Percentiles rank a stretch among this genome's conserved stretches.
These are phyloP conservation scores for Gnathonemus echidnorhynchus DNA, from an alignment of 2,113 vertebrate genomes.

Conservation along the genomic window DNA sequence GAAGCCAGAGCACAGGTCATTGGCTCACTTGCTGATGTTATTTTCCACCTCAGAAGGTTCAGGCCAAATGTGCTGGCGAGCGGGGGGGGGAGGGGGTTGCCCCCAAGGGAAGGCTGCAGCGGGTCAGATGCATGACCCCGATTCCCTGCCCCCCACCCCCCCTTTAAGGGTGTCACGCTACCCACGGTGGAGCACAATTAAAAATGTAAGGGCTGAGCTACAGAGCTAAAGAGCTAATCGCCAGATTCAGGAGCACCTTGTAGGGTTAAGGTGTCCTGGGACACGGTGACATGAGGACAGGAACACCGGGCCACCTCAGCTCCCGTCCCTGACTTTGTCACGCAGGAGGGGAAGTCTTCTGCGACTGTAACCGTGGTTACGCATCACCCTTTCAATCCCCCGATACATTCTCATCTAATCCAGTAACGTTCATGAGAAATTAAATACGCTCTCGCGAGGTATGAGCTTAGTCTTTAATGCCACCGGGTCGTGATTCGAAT, in stretches of 20 bases:
- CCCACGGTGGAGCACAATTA: constrained; percentile 54
- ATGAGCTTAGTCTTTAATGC: constrained; percentile 30
- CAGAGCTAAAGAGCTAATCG: constrained; percentile 63
- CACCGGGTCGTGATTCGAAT: constrained; percentile 38
- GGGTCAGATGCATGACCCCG: constrained; percentile 35
- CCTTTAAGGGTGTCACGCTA: constrained; percentile 10
- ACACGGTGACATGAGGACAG: constrained; percentile 40
- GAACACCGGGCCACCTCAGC: constrained; percentile 23
- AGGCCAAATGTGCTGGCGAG: constrained; percentile 48
- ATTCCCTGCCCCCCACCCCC: background rate
- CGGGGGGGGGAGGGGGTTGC: background rate
- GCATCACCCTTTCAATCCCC: constrained; percentile 17
- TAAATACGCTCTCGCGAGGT: constrained; percentile 26
- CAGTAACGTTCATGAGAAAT: constrained; percentile 13
- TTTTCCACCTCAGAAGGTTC: constrained; percentile 55
- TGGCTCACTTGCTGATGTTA: constrained; percentile 58
- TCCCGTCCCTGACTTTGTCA: constrained; percentile 38
- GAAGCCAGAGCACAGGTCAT: constrained; percentile 53
- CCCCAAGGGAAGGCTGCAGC: constrained; percentile 27
- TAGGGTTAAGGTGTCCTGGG: constrained; percentile 46
- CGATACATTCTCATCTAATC: constrained; percentile 19
- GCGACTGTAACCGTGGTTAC: constrained; percentile 14
- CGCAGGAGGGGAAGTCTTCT: constrained; percentile 29
- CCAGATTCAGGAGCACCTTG: constrained; percentile 46
- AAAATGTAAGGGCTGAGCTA: constrained; percentile 57